Evolutionary conservation across 2,113 vertebrate species (phyloP).

Genomic region (Cromileptes altivelis): DNA sequence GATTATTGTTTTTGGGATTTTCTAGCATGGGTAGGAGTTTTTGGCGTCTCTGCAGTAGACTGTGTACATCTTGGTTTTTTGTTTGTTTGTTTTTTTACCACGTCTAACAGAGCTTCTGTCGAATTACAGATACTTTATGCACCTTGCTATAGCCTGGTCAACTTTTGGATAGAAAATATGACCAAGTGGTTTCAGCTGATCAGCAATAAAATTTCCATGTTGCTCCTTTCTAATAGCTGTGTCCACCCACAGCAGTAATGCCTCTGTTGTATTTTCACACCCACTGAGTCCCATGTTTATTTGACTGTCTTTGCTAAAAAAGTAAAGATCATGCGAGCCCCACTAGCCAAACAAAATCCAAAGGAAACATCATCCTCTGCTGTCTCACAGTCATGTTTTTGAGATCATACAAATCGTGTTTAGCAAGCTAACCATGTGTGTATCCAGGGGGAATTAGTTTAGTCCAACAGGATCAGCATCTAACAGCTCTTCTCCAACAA

Average conservation of each 20-base stretch:
- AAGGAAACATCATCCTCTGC: background rate
- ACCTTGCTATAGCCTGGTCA: background rate
- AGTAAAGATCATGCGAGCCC: no score
- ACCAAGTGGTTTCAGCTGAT: background rate
- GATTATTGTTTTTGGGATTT: background rate
- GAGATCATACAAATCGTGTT: constrained; percentile 57
- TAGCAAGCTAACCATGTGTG: constrained; percentile 53
- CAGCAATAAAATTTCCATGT: background rate
- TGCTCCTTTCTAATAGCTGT: no score
- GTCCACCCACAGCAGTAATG: no score
- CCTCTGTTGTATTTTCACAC: no score
- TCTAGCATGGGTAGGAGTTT: background rate
- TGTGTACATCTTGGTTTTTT: background rate
- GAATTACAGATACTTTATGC: background rate
- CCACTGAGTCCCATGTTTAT: no score
- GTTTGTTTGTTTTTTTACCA: background rate
- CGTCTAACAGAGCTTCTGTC: background rate
- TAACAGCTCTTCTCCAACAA: constrained; percentile 80
- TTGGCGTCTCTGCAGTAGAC: background rate
- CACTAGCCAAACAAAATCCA: background rate
- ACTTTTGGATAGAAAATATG: background rate
- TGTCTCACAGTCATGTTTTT: constrained; percentile 8
- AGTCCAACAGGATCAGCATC: constrained; percentile 82
- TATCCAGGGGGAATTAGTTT: constrained; percentile 71
- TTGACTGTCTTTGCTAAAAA: no score